Percentiles rank a stretch among this genome's conserved stretches.
Evolutionary conservation across 2,888 invertebrate genomes (phyloP).

Genomic region (Caenorhabditis sp.): DNA sequence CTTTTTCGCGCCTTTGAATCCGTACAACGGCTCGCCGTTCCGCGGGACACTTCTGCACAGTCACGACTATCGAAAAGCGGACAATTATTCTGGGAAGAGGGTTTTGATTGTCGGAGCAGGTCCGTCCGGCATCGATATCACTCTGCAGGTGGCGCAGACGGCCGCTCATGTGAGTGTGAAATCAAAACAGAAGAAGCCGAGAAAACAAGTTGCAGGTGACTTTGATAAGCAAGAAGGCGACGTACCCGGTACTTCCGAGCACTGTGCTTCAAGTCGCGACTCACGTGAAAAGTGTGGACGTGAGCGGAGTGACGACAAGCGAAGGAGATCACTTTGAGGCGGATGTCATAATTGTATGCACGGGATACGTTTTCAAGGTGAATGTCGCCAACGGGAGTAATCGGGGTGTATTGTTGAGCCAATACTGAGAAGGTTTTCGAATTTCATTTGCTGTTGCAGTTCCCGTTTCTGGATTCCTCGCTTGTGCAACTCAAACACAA

Average conservation of each 20-base stretch:
- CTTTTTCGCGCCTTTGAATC: conserved; percentile 65
- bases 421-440: neutral
- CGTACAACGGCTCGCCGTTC: conserved; percentile 53
- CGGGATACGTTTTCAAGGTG: conserved; percentile 78
- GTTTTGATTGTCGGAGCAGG: conserved; percentile 90
- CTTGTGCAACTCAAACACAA: conserved; percentile 51
- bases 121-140: conserved; percentile 89
- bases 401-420: neutral
- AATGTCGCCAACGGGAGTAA: too few relatives aligned
- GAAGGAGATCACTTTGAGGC: conserved; percentile 57
- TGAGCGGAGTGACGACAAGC: conserved; percentile 60
- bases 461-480: conserved; percentile 78
- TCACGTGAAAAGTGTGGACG: conserved; percentile 66
- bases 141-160: conserved; percentile 82
- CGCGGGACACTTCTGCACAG: conserved; percentile 86
- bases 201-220: conserved; percentile 31
- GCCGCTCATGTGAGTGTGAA: conserved; percentile 7
- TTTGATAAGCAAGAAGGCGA: conserved; percentile 66
- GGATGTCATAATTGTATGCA: conserved; percentile 80
- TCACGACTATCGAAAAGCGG: conserved; percentile 88
- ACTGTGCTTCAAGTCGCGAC: conserved; percentile 56
- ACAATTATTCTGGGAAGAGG: conserved; percentile 83
- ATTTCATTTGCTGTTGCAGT: conserved; percentile 49
- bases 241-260: conserved; percentile 75
- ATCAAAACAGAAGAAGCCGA: neutral